Evolutionary conservation across 2,888 invertebrate genomes (phyloP).

Genomic region (Pycnomerus fuliginosus): DNA sequence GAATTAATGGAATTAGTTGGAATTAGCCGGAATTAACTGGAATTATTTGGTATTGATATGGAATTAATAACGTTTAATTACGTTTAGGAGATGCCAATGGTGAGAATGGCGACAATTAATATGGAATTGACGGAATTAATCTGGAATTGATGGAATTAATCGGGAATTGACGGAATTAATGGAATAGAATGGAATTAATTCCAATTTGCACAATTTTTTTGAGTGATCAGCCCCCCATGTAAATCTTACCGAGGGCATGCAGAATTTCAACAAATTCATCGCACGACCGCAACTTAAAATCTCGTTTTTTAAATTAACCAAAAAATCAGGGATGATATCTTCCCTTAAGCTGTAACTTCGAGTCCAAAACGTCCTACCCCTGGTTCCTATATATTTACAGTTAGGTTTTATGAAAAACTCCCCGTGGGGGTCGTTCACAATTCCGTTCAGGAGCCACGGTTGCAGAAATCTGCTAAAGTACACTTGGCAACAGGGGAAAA

Average conservation of each 20-base stretch:
- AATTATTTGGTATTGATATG: too few species aligned
- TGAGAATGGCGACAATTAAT: too few species aligned
- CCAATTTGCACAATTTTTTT: too few species aligned
- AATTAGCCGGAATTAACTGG: too few species aligned
- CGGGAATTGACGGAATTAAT: too few species aligned
- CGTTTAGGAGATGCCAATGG: too few species aligned
- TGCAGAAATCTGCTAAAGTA: slow-evolving; percentile 65
- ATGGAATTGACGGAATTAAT: too few species aligned
- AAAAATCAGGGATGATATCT: slow-evolving; percentile 66
- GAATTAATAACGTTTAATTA: too few species aligned
- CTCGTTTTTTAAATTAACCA: slow-evolving; percentile 61
- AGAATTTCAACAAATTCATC: slow-evolving; percentile 67
- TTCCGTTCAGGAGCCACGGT: slow-evolving; percentile 84
- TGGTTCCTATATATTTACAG: slow-evolving; percentile 63
- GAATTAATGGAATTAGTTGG: too few species aligned
- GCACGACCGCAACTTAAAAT: slow-evolving; percentile 76
- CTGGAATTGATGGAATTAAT: too few species aligned
- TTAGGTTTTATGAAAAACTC: slow-evolving; percentile 83
- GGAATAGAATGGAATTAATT: too few species aligned
- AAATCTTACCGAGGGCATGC: slow-evolving; percentile 68
- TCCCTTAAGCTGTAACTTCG: slow-evolving; percentile 59
- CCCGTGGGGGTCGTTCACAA: slow-evolving; percentile 73
- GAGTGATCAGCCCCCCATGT: too few species aligned
- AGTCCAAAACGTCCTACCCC: slow-evolving; percentile 68
- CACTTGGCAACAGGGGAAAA: slow-evolving; percentile 49